These are phyloP conservation scores for Eudemis profundana DNA, from an alignment of 2,888 invertebrate species.

Conservation along the genomic window DNA sequence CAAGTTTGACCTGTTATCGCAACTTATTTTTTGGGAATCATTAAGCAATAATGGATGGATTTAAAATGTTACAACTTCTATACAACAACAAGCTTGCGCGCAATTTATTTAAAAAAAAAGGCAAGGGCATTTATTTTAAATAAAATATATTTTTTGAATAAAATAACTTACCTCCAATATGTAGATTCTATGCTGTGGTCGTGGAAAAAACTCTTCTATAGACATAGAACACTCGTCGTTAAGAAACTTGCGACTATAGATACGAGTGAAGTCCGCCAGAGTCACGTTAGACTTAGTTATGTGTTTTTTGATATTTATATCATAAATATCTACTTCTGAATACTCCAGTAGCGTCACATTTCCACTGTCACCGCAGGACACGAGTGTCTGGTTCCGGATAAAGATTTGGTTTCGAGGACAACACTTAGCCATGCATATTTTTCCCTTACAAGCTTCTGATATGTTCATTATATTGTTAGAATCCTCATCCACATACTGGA, in stretches of 20 bases:
- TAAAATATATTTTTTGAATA: no score
- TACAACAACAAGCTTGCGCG: no score
- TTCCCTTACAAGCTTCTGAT: background rate
- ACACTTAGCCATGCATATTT: conserved; percentile 18
- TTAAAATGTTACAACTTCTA: no score
- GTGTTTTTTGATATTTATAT: conserved; percentile 3
- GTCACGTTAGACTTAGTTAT: background rate
- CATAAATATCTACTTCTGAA: conserved; percentile 12
- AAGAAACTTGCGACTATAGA: background rate
- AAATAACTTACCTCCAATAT: conserved; percentile 15
- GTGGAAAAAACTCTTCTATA: background rate
- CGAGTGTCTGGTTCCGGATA: no score
- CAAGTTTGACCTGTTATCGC: no score
- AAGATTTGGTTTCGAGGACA: background rate
- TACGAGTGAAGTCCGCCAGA: background rate
- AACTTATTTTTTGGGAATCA: no score
- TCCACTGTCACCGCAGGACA: background rate
- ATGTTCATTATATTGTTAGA: conserved; percentile 6
- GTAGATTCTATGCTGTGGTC: background rate
- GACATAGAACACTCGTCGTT: background rate
- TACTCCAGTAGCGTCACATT: conserved; percentile 10
- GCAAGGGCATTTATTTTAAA: no score
- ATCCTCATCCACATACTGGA: background rate
- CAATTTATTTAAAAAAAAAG: no score
- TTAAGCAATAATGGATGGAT: no score